phyloP scores from a whole-genome alignment of 2,888 invertebrate genomes.

The Cephus pygmeus region DNA sequence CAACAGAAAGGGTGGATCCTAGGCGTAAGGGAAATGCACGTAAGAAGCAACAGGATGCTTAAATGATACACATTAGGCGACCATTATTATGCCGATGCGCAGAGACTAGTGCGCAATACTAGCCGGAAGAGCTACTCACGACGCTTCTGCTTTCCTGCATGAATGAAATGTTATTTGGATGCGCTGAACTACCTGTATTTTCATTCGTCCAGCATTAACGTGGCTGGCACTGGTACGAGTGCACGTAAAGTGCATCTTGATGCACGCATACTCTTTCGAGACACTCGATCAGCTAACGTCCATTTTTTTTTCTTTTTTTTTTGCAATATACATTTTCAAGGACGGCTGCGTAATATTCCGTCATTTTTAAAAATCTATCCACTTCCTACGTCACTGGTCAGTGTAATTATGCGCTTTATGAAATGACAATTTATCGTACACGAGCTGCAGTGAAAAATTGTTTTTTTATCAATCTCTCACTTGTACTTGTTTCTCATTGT shows the following conservation, averaged over 20 bases:
- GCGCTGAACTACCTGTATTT: conserved; percentile 54
- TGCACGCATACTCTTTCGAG: neutral
- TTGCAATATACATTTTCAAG: neutral
- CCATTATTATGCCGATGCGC: conserved; percentile 34
- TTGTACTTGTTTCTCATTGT: neutral
- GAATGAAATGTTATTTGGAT: conserved; percentile 59
- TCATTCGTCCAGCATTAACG: conserved; percentile 52
- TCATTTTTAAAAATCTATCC: neutral
- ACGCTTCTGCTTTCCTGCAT: conserved; percentile 57
- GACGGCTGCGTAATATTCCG: neutral
- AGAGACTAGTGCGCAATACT: conserved; percentile 26
- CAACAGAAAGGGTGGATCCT: conserved; percentile 25
- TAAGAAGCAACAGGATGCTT: conserved; percentile 52
- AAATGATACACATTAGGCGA: conserved; percentile 53
- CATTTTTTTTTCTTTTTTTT: neutral
- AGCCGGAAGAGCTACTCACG: conserved; percentile 40
- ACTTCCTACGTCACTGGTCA: neutral
- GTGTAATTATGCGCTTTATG: neutral
- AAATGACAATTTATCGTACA: neutral
- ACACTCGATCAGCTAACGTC: neutral
- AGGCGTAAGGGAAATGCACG: conserved; percentile 40
- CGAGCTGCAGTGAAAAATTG: neutral
- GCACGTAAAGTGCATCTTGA: neutral
- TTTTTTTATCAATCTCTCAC: neutral
- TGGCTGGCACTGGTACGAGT: conserved; percentile 2